Conservation (phyloP, 1,140 invertebrate species). For the Amyelois transitella region DNA sequence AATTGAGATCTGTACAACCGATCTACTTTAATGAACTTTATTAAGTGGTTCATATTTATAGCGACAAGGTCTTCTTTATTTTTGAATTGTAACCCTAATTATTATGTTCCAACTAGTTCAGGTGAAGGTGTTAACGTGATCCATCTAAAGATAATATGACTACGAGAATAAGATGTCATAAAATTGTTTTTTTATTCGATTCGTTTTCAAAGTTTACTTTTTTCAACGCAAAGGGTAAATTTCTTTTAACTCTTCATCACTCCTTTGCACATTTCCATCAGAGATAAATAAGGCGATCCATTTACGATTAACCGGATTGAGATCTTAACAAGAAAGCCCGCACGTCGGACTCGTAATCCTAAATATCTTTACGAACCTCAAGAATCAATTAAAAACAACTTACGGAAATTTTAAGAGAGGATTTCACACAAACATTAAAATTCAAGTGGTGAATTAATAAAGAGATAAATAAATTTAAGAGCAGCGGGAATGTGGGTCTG, state of each 20-base stretch:
- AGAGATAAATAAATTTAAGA: conserved; percentile 74
- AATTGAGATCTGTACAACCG: conserved; percentile 27
- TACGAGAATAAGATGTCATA: neutral
- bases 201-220: too few species aligned
- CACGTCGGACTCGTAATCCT: neutral
- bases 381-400: neutral
- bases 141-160: neutral
- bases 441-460: conserved; percentile 70
- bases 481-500: conserved; percentile 67
- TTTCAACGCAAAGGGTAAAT: too few species aligned
- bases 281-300: neutral
- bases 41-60: neutral
- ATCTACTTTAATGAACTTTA: neutral
- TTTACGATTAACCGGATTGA: neutral
- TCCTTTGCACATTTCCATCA: too few species aligned
- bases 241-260: too few species aligned
- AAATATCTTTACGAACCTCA: neutral
- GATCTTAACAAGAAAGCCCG: neutral
- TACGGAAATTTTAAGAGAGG: conserved; percentile 23
- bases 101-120: neutral
- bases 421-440: conserved; percentile 61
- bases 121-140: neutral
- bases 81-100: neutral
- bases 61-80: neutral
- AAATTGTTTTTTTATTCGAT: neutral